phyloP scores from a whole-genome alignment of 2,888 invertebrate genomes.

The Gymnoscelis rufifasciata region DNA sequence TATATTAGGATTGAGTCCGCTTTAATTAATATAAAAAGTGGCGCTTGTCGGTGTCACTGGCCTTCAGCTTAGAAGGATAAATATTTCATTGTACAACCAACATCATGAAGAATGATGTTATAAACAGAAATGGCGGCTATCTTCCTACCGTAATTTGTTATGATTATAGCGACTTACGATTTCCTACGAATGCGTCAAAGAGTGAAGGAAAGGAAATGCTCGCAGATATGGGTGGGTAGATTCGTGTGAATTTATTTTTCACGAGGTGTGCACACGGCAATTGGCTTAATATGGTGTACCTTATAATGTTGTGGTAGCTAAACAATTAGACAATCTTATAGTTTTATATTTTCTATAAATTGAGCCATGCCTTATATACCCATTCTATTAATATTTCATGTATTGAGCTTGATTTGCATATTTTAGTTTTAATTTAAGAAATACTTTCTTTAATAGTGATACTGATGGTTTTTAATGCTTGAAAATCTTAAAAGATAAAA shows the following conservation, averaged over 20 bases:
- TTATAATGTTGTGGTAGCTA: no score
- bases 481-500: no score
- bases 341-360: no score
- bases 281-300: not conserved
- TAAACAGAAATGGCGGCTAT: constrained; percentile 17
- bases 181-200: constrained; percentile 15
- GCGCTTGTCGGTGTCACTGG: constrained; percentile 66
- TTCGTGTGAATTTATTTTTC: not conserved
- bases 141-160: constrained; percentile 12
- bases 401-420: no score
- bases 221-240: constrained; percentile 2
- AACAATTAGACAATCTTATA: no score
- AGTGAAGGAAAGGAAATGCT: constrained; percentile 7
- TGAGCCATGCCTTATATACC: no score
- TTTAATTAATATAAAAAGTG: constrained; percentile 69
- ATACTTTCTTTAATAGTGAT: no score
- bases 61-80: constrained; percentile 44
- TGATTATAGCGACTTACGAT: constrained; percentile 10
- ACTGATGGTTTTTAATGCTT: no score
- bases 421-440: no score
- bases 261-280: not conserved
- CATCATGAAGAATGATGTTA: constrained; percentile 25
- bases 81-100: constrained; percentile 32
- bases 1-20: constrained; percentile 69
- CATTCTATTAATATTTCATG: no score